Evolutionary conservation across 1,140 invertebrate genomes (phyloP), one percentile per base, ranked within the genome.

Genomic region (Notospermus geniculatus): DNA sequence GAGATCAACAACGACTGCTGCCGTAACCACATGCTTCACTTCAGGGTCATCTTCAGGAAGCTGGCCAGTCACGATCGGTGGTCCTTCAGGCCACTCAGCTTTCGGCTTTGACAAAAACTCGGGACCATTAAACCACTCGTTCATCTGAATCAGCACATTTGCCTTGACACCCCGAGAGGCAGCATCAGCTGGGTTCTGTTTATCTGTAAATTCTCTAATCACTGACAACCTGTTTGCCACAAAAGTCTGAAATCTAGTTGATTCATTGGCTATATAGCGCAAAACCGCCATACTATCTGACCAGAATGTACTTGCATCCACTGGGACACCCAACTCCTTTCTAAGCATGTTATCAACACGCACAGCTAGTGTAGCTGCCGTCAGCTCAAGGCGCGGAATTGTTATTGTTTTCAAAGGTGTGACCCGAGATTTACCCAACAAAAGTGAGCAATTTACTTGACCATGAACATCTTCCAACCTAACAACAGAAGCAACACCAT

Each of bases 251-350:
- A 52, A 50, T 4, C 57, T 7, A 2, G 4, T 50, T 7, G n/a
- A n/a, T 19, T 45, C 7, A 23, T 62, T 62, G 17, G 36, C 25
- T 2, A 56, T 54, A 57, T 62, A 63, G 13, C 30, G n/a, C n/a
- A 63, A 32, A 4, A 63, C 61, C 17, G 36, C 30, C 39, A 32
- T n/a, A 22, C 30, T 45, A 36, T 63, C 61, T 15, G 61, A 58
- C 56, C 45, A 60, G 25, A 60, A 60, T 5, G 22, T 23, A 4
- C 15, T n/a, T 55, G 54, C 32, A 23, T n/a, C 30, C 15, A n/a
- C 29, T 32, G n/a, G 2, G 45, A 41, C n/a, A 23, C 23, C 27
- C 22, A 60, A 29, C 45, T 59, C 57, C 28, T 17, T 60, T 39
- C 7, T 39, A 7, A 28, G 22, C 28, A 13, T 60, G 19, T n/a